Conservation (phyloP, 2,797 vertebrate genomes). For the Diplodus sargus region DNA sequence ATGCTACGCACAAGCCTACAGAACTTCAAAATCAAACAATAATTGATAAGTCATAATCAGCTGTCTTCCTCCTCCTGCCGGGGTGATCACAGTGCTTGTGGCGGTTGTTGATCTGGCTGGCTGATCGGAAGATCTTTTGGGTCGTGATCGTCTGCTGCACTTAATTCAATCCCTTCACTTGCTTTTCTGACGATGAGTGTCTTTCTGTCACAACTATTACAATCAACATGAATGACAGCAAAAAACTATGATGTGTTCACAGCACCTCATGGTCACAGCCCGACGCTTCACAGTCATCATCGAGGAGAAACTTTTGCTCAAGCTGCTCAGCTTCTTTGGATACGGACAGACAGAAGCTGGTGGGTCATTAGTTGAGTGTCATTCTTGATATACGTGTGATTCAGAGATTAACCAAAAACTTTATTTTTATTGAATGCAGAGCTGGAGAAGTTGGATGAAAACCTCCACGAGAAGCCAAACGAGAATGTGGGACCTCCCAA, state of each 20-base stretch:
- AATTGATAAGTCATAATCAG: no score
- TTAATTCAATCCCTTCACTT: no score
- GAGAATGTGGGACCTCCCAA: conserved; percentile 86
- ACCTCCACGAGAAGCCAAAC: conserved; percentile 89
- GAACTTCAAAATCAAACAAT: no score
- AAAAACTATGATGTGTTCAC: conserved; percentile 33
- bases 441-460: conserved; percentile 94
- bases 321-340: conserved; percentile 95
- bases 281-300: conserved; percentile 94
- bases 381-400: neutral
- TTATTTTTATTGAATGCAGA: conserved; percentile 79
- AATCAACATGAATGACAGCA: no score
- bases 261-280: conserved; percentile 98
- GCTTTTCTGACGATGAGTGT: no score
- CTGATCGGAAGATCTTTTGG: no score
- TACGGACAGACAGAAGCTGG: conserved; percentile 91
- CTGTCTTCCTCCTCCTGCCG: no score
- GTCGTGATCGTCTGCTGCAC: no score
- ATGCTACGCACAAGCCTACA: no score
- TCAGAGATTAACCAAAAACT: neutral
- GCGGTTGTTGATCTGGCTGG: no score
- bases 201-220: neutral
- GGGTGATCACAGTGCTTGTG: no score
- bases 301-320: conserved; percentile 96
- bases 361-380: conserved; percentile 68